These are phyloP conservation scores for Lycopodina hypogea DNA, from an alignment of 37 sponge, comb jelly and placozoan genomes.

Conservation along the genomic window DNA sequence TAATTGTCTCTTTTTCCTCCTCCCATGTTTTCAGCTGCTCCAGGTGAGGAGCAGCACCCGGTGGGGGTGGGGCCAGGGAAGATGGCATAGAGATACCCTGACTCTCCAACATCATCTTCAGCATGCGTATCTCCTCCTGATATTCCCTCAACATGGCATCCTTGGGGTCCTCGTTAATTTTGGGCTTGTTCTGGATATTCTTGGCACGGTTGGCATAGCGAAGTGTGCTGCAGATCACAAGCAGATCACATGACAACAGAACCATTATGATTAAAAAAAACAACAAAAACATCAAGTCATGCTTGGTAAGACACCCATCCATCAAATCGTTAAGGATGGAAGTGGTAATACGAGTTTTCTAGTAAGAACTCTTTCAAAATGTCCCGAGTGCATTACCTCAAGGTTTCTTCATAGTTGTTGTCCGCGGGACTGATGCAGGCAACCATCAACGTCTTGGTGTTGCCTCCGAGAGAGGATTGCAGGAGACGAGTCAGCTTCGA, in stretches of 20 bases:
- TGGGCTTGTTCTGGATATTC: conserved; percentile 99
- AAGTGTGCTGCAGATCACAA: conserved; percentile 44
- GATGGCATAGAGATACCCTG: no score
- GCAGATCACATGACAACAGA: no score
- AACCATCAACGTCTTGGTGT: conserved; percentile 99
- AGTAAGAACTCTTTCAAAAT: no score
- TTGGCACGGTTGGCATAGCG: conserved; percentile 88
- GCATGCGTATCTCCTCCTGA: conserved; percentile 84
- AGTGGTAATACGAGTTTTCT: no score
- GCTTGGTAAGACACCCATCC: not conserved
- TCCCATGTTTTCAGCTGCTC: conserved; percentile 18
- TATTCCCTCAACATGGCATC: conserved; percentile 95
- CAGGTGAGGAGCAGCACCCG: not conserved
- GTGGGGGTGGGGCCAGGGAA: not conserved
- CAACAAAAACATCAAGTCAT: not conserved
- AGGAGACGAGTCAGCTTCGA: conserved; percentile 95
- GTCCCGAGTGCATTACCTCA: no score
- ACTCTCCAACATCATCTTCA: conserved; percentile 86
- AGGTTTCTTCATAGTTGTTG: conserved; percentile 97
- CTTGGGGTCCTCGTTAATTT: conserved; percentile 96
- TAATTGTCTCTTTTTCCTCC: conserved; percentile 41
- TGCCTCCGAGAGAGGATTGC: conserved; percentile 91
- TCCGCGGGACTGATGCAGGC: conserved; percentile 96
- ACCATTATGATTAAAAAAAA: no score
- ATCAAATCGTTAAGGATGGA: no score